Evolutionary conservation across 2,888 invertebrate species (phyloP).

Genomic region (Plagodis pulveraria): DNA sequence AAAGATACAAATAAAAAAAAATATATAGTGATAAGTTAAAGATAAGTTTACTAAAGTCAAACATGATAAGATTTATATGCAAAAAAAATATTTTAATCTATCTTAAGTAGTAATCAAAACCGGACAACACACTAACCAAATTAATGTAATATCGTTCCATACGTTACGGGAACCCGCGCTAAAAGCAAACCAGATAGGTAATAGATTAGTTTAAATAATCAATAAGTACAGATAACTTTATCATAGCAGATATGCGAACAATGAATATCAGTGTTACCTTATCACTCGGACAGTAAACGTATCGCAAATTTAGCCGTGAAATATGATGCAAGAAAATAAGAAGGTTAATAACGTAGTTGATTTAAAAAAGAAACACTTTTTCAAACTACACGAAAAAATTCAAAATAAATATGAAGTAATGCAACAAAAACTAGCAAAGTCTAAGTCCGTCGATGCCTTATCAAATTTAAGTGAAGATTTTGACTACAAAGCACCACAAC

Average conservation of each 20-base stretch:
- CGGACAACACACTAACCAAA: too few relatives aligned
- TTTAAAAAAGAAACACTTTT: conserved; percentile 58
- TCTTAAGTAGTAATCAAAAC: too few relatives aligned
- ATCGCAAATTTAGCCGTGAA: conserved; percentile 24
- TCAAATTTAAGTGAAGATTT: conserved; percentile 54
- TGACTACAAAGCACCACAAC: conserved; percentile 46
- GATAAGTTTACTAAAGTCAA: too few relatives aligned
- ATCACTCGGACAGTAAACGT: conserved; percentile 30
- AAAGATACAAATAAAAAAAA: too few relatives aligned
- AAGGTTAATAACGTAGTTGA: conserved; percentile 39
- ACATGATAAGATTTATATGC: too few relatives aligned
- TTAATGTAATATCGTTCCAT: too few relatives aligned
- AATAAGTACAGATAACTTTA: conserved; percentile 67
- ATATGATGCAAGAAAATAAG: conserved; percentile 51
- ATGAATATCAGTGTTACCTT: conserved; percentile 47
- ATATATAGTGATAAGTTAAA: too few relatives aligned
- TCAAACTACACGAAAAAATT: conserved; percentile 65
- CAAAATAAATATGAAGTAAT: conserved; percentile 72
- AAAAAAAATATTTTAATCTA: too few relatives aligned
- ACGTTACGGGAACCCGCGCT: background rate
- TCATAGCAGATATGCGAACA: conserved; percentile 35
- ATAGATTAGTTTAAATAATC: conserved; percentile 66
- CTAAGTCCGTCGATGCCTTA: conserved; percentile 67
- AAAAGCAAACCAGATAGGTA: conserved; percentile 19
- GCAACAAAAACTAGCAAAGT: conserved; percentile 71